A percentile compares a stretch with the other conserved stretches of the same genome.
Evolutionary conservation across 2,888 invertebrate species (phyloP).

Genomic region (Tachina fera): DNA sequence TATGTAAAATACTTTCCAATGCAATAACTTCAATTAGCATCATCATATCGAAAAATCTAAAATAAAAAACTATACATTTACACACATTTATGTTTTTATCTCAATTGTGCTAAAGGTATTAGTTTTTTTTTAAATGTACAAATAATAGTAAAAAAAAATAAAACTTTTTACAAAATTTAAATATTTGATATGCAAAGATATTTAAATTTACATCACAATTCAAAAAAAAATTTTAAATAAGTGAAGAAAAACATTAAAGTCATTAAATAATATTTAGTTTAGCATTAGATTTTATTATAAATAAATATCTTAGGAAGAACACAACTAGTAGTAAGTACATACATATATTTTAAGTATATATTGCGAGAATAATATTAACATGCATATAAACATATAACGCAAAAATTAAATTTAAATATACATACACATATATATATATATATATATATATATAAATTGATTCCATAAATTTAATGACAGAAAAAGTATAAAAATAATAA

Average conservation of each 20-base stretch:
- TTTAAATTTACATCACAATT: conserved; percentile 27
- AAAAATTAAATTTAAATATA: conserved; percentile 17
- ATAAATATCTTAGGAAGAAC: conserved; percentile 42
- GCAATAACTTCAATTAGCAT: conserved; percentile 42
- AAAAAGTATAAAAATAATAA: conserved; percentile 16
- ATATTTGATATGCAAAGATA: conserved; percentile 5
- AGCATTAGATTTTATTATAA: conserved; percentile 61
- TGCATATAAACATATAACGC: no score
- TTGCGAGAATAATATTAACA: conserved; percentile 14
- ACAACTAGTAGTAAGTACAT: conserved; percentile 59
- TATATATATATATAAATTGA: conserved; percentile 9
- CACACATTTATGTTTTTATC: conserved; percentile 35
- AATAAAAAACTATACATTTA: conserved; percentile 1
- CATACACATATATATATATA: conserved; percentile 8
- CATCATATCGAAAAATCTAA: conserved; percentile 28
- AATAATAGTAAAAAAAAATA: conserved; percentile 30
- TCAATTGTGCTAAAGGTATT: conserved; percentile 36
- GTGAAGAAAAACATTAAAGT: neutral
- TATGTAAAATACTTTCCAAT: conserved; percentile 40
- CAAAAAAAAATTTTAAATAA: neutral
- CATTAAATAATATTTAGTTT: conserved; percentile 42
- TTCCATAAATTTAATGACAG: conserved; percentile 51
- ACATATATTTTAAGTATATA: conserved; percentile 61
- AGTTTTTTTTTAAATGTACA: conserved; percentile 21
- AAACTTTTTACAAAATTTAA: conserved; percentile 20